phyloP scores from a whole-genome alignment of 1,140 invertebrate genomes.

The Frieseomelitta varia region DNA sequence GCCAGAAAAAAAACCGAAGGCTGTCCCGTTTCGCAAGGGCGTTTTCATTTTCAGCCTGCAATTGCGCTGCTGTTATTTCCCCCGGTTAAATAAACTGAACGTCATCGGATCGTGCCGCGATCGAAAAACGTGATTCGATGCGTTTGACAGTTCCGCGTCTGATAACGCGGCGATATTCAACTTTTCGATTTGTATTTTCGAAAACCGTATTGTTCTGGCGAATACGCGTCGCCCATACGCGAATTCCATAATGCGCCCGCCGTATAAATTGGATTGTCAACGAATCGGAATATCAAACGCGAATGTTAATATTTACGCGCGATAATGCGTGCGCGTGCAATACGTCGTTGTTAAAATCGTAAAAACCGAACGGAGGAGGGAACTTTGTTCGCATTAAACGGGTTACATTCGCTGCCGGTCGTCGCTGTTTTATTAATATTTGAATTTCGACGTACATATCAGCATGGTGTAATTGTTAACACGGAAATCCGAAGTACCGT shows the following conservation, averaged over 20 bases:
- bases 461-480: background rate
- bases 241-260: background rate
- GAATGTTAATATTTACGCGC: background rate
- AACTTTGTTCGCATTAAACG: background rate
- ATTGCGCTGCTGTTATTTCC: conserved; percentile 16
- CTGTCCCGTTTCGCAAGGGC: background rate
- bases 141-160: background rate
- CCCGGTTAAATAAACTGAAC: conserved; percentile 10
- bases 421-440: too few relatives aligned
- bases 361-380: background rate
- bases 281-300: background rate
- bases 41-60: conserved; percentile 1
- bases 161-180: background rate
- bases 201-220: background rate
- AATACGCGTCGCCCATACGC: too few relatives aligned
- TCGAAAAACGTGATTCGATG: conserved; percentile 5
- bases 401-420: background rate
- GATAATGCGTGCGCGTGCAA: background rate
- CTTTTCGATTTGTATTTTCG: background rate
- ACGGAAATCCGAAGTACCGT: background rate
- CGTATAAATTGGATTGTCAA: background rate
- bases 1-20: background rate
- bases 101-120: background rate
- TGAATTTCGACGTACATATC: background rate
- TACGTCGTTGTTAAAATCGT: background rate